Conservation (phyloP, 2,113 vertebrate genomes). For the Solea senegalensis region DNA sequence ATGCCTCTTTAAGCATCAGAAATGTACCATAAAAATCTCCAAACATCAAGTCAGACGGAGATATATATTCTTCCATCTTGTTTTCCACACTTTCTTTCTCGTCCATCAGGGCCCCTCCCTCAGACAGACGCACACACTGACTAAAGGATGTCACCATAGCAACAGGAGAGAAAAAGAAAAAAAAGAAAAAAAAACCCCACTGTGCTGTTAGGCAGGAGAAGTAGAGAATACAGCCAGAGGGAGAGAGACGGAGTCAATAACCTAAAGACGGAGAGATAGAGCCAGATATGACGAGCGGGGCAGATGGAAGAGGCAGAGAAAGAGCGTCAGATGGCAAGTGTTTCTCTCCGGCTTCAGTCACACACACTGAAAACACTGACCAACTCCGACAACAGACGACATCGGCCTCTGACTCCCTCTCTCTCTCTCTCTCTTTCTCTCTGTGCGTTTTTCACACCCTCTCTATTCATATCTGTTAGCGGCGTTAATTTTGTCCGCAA, state of each 20-base stretch:
- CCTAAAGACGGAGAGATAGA: slow-evolving; percentile 66
- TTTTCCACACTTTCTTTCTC: slow-evolving; percentile 48
- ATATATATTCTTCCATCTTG: slow-evolving; percentile 23
- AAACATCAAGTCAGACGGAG: slow-evolving; percentile 9
- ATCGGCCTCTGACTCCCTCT: slow-evolving; percentile 47
- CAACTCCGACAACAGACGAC: slow-evolving; percentile 62
- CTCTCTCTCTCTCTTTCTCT: slow-evolving; percentile 44
- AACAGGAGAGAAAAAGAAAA: slow-evolving; percentile 71
- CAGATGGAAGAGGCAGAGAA: slow-evolving; percentile 69
- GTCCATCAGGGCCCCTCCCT: slow-evolving; percentile 71
- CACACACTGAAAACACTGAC: slow-evolving; percentile 55
- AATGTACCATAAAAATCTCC: slow-evolving; percentile 4
- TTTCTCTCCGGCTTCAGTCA: slow-evolving; percentile 54
- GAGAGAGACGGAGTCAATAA: slow-evolving; percentile 64
- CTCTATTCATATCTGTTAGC: slow-evolving; percentile 62
- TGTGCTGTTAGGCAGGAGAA: slow-evolving; percentile 54
- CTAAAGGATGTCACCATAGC: slow-evolving; percentile 75
- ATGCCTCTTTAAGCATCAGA: background rate
- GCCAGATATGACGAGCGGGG: slow-evolving; percentile 63
- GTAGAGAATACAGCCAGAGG: slow-evolving; percentile 52
- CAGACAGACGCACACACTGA: slow-evolving; percentile 64
- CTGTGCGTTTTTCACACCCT: slow-evolving; percentile 43
- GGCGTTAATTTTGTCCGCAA: slow-evolving; percentile 53
- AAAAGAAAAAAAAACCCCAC: slow-evolving; percentile 49
- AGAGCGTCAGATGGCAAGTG: slow-evolving; percentile 64